Conservation (phyloP, 2,888 invertebrate genomes). For the Diachrysia chrysitis region DNA sequence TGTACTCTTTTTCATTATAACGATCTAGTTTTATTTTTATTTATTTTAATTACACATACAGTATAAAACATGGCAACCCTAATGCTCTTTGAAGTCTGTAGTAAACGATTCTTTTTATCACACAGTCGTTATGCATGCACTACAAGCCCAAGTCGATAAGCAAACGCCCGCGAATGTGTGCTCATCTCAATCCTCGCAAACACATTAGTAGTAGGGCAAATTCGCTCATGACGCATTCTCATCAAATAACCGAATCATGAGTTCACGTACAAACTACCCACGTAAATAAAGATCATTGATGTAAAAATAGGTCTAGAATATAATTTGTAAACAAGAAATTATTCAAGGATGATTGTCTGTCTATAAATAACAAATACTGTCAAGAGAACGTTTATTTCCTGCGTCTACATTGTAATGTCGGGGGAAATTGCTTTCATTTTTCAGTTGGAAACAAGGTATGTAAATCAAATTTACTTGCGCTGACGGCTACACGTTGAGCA, state of each 20-base stretch:
- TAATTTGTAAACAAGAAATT: constrained; percentile 57
- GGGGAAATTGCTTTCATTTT: constrained; percentile 75
- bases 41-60: constrained; percentile 34
- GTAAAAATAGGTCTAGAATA: constrained; percentile 55
- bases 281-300: constrained; percentile 43
- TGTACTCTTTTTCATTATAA: neutral
- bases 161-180: constrained; percentile 57
- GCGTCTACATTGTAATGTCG: constrained; percentile 63
- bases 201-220: constrained; percentile 52
- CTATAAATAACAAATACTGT: constrained; percentile 58
- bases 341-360: constrained; percentile 53
- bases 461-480: constrained; percentile 67
- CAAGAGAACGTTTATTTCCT: constrained; percentile 64
- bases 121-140: constrained; percentile 59
- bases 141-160: constrained; percentile 55
- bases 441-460: constrained; percentile 67
- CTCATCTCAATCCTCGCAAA: constrained; percentile 57
- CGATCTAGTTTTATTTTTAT: neutral
- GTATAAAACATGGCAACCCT: constrained; percentile 53
- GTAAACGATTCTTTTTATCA: constrained; percentile 61
- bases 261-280: constrained; percentile 54
- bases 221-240: constrained; percentile 52
- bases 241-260: constrained; percentile 52
- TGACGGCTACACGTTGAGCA: constrained; percentile 26
- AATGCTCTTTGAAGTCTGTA: constrained; percentile 55